A percentile compares a stretch with the other conserved stretches of the same genome.
Evolutionary conservation across 1,140 invertebrate species (phyloP).

Genomic region (Ooceraea biroi): DNA sequence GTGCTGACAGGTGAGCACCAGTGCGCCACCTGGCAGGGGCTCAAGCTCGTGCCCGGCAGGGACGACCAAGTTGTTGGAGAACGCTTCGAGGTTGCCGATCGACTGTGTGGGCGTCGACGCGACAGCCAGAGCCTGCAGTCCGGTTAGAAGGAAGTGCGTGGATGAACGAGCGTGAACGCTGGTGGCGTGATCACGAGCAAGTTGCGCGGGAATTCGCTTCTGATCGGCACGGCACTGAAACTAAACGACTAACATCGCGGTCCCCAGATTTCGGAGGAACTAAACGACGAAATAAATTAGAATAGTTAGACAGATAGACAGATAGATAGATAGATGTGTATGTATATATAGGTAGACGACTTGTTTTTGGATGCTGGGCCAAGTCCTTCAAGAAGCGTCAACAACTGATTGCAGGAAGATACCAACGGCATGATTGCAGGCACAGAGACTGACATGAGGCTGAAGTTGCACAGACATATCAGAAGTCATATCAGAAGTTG

Average conservation of each 20-base stretch:
- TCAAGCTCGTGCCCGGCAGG: neutral
- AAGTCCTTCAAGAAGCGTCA: neutral
- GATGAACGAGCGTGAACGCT: constrained; percentile 5
- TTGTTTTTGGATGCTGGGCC: constrained; percentile 3
- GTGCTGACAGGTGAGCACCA: constrained; percentile 77
- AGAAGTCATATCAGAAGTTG: too few relatives aligned
- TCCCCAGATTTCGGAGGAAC: neutral
- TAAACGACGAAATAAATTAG: neutral
- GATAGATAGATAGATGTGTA: too few relatives aligned
- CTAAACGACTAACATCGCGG: neutral
- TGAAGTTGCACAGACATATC: too few relatives aligned
- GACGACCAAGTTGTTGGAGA: neutral
- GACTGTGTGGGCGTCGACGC: constrained; percentile 47
- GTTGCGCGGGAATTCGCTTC: constrained; percentile 13
- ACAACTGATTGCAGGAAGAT: neutral
- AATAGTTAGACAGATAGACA: neutral
- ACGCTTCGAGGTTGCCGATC: constrained; percentile 30
- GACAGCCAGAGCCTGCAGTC: neutral
- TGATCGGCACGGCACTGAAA: neutral
- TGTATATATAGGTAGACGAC: neutral
- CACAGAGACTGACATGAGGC: neutral
- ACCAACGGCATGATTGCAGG: neutral
- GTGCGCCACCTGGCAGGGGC: constrained; percentile 76
- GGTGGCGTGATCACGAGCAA: neutral
- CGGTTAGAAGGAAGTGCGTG: constrained; percentile 34